Evolutionary conservation across 2,797 vertebrate species (phyloP), one percentile per base, ranked within the genome.

Genomic region (Luscinia megarhynchos): DNA sequence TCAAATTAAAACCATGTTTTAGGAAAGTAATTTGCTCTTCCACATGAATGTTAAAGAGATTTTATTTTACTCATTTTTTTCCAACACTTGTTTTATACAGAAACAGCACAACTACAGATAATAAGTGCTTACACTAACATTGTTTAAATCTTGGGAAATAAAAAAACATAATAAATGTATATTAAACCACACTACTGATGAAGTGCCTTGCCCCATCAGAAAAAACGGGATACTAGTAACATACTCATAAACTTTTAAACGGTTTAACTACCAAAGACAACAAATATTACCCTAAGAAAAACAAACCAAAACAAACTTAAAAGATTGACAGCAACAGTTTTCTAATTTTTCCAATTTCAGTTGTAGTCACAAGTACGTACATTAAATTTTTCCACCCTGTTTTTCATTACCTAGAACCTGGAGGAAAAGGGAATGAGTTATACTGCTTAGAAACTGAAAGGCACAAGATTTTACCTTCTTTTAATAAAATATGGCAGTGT

Each of bases 1-100:
- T 84, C 77, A 93, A 95, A 95, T 90, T 69, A 86, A 64, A 91
- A 93, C 43, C 34, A 61, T 64, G 38, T 36, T 85, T 78, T 75
- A 68, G 4, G 19, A 84, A 83, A 78, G 50, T 27, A 61, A 54
- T 57, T 93, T 95, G 90, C 64, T 84, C 29, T 84, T 68, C 23
- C 18, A 63, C 32, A 22, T 1, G 1, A 41, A 74, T 19, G 9
- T 38, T 50, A 20, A 76, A 64, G 17, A 59, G 3, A 54, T 78
- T 89, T 83, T 51, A 50, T 72, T 86, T 84, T 61, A 78, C 38
- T 38, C 2, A 1, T 88, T 79, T 73, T 70, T 70, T 11, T 22
- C 45, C 41, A 72, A 50, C 13, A 16, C 12, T 64, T 63, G 15
- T 46, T 86, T 78, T 64, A 45, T 73, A 43, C n/a, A 67, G 23